phyloP scores from a whole-genome alignment of 1,140 invertebrate species.

The Ctenoplectra terminalis region DNA sequence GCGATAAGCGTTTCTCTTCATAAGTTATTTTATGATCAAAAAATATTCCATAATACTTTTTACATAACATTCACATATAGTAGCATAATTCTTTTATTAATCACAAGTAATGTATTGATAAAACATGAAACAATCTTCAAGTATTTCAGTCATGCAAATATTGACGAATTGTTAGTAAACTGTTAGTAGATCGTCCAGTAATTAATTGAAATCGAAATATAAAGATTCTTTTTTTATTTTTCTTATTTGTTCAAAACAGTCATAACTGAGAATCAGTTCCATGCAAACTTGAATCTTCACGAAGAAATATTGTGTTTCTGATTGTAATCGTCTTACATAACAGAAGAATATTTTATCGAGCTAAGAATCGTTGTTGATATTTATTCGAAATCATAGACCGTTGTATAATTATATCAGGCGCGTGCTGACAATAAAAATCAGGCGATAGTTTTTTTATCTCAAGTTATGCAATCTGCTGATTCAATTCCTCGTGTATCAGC shows the following conservation, averaged over 20 bases:
- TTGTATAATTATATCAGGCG: neutral
- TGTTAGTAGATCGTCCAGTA: neutral
- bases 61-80: neutral
- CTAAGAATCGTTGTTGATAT: neutral
- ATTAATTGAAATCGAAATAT: neutral
- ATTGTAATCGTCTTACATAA: neutral
- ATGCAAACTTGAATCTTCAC: too few relatives aligned
- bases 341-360: neutral
- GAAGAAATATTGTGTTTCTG: neutral
- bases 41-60: neutral
- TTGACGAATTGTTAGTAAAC: neutral
- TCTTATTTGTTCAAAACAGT: neutral
- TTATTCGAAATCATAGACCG: neutral
- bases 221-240: neutral
- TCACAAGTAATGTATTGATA: neutral
- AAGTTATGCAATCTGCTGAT: neutral
- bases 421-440: neutral
- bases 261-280: neutral
- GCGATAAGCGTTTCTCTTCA: neutral
- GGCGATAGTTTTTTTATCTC: neutral
- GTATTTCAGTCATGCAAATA: too few relatives aligned
- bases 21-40: too few relatives aligned
- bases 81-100: fast-evolving
- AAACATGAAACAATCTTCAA: neutral
- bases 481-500: neutral